Base-by-base conservation (phyloP, 2,113 vertebrate species). In the Ondatra zibethicus region DNA sequence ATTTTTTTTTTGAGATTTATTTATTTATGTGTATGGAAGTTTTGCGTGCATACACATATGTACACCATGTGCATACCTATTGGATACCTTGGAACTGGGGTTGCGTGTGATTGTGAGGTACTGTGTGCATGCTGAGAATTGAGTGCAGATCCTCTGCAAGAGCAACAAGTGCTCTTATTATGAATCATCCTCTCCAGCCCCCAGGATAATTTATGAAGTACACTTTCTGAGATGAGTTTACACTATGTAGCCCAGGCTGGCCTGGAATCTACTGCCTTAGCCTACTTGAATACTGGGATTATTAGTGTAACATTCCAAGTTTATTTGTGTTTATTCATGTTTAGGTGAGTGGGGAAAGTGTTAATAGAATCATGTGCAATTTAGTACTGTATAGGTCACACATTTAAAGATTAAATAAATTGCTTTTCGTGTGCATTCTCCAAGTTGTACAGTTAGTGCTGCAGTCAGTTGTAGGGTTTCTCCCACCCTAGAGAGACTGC, bases 391-490 rank as follows among this genome's bases (percentile, higher is more conserved):
- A 13, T n/a, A 52, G 39, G 52, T 92, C 33, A 82, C 65, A 12
- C 29, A 23, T 82, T 88, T 91, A 86, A 87, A 52, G 33, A 63
- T 33, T 91, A 55, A 88, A 3, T 89, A 80, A 88, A 63, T 63
- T 94, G 31, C 31, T 70, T 94, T 94, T 93, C 89, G 6, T 95
- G 50, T 91, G 8, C 91, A 70, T 70, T 89, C 68, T 75, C 73
- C 68, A 80, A 94, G 42, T 91, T 93, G 77, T 92, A 9, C 33
- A 65, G 21, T 52, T 55, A 82, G 92, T 31, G 61, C 5, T 33
- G 13, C 10, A n/a, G 10, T 65, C 68, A 94, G 21, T 81, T 88
- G 61, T 84, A 89, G 66, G 78, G 65, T 85, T 92, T 93, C 85
- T 66, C 82, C 89, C n/a, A 73, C 36, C 29, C 19, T 14, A 39